Evolutionary conservation across 2,888 invertebrate genomes (phyloP), one percentile per base, ranked within the genome.

Genomic region (Leptinotarsa tumamoca): DNA sequence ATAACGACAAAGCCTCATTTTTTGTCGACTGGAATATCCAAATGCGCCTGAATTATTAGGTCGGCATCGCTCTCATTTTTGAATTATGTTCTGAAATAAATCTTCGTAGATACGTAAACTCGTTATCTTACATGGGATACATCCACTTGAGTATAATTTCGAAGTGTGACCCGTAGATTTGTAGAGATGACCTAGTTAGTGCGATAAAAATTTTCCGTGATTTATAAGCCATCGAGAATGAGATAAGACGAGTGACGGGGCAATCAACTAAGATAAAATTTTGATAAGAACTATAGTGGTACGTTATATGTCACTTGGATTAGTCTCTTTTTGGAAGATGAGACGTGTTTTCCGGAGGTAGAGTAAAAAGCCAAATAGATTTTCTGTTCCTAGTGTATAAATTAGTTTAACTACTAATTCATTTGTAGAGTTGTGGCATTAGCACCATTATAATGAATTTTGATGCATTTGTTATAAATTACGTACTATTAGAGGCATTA

Each of bases 211-310:
- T n/a, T 58, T 58, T 58, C 27, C 63, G n/a, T 43, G 27, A 63
- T 63, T 63, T 63, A 63, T 43, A 63, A 43, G 27, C 63, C 63
- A 43, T 63, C 43, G 13, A 33, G 63, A 33, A 63, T 15, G 13
- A 43, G 63, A 63, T 63, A 63, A 43, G 1, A n/a, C n/a, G n/a
- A 33, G 63, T 21, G 33, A n/a, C 43, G 5, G 33, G 63, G 43
- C 33, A 63, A 63, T 63, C 52, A n/a, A 17, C 52, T 63, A 27
- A 63, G 63, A 63, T 63, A 43, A 63, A 63, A 63, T n/a, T n/a
- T n/a, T 7, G 23, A 58, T 17, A 58, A 58, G 18, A 4, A 14
- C 21, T 18, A 17, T n/a, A 58, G 18, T 43, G 10, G 58, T 14
- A 3, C 58, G 58, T 58, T 17, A 58, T 14, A 58, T 21, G n/a